phyloP scores from a whole-genome alignment of 2,797 vertebrate genomes.

The Fratercula arctica region DNA sequence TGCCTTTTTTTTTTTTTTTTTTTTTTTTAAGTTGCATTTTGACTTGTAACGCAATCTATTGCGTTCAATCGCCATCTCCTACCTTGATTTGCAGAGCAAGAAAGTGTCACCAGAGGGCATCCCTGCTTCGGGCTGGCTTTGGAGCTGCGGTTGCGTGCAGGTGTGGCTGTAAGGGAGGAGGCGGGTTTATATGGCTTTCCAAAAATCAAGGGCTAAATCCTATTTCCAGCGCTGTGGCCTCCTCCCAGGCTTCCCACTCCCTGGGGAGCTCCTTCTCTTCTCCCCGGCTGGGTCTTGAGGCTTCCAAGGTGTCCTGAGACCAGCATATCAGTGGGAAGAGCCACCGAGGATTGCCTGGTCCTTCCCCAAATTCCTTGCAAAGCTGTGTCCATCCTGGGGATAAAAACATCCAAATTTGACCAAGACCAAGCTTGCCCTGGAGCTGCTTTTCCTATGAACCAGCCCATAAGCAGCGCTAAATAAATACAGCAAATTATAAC shows the following conservation, averaged over 20 bases:
- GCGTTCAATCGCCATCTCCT: fast-evolving
- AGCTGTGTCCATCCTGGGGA: not conserved
- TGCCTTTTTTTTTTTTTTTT: not conserved
- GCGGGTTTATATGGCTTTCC: not conserved
- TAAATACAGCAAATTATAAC: not conserved
- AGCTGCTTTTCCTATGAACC: not conserved
- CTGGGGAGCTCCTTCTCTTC: not conserved
- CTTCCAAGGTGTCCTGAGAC: not conserved
- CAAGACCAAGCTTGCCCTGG: not conserved
- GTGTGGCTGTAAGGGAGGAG: not conserved
- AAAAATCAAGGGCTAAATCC: not conserved
- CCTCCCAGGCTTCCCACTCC: not conserved
- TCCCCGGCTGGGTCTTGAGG: not conserved
- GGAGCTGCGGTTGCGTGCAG: not conserved
- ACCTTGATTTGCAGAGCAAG: not conserved
- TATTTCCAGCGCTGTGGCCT: not conserved
- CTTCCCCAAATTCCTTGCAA: not conserved
- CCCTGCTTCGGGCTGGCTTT: not conserved
- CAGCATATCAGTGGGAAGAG: not conserved
- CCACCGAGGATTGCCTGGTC: too few relatives aligned
- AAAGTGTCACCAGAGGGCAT: constrained; percentile 15
- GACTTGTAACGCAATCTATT: fast-evolving
- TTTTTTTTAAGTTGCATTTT: not conserved
- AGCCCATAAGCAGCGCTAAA: not conserved
- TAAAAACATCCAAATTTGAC: not conserved